These are phyloP conservation scores for Nanorana parkeri DNA, from an alignment of 2,113 vertebrate genomes.

Conservation along the genomic window DNA sequence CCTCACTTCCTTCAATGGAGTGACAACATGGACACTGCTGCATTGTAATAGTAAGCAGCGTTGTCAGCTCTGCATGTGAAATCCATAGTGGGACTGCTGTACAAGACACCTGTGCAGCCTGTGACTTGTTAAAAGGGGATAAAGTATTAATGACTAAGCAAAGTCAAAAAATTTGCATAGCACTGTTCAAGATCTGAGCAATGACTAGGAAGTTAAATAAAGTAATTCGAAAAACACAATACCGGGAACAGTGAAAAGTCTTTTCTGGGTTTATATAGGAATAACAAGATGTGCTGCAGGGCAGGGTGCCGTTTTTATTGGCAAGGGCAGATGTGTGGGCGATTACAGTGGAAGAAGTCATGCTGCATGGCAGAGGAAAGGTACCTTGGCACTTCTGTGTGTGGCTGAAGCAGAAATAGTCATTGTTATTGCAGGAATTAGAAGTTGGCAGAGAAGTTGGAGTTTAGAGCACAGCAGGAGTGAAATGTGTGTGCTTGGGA, in stretches of 20 bases:
- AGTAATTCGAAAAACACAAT: not conserved
- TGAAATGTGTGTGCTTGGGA: conserved; percentile 4
- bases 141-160: too few relatives aligned
- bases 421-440: conserved; percentile 34
- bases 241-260: not conserved
- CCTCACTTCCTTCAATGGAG: too few relatives aligned
- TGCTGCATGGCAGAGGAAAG: conserved; percentile 18
- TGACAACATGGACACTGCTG: too few relatives aligned
- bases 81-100: too few relatives aligned
- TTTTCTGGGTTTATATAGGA: not conserved
- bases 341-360: conserved; percentile 33
- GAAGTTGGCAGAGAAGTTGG: conserved; percentile 6
- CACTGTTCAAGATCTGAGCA: too few relatives aligned
- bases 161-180: not conserved
- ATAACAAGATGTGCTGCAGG: conserved; percentile 16
- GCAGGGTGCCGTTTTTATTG: conserved; percentile 28
- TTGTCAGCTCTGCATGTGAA: too few relatives aligned
- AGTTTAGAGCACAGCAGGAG: conserved; percentile 11
- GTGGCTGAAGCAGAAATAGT: conserved; percentile 27
- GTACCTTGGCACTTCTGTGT: conserved; percentile 11
- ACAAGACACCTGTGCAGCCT: too few relatives aligned
- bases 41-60: too few relatives aligned
- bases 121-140: too few relatives aligned
- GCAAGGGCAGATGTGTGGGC: not conserved
- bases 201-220: too few relatives aligned